Conservation (phyloP, 2,113 vertebrate genomes). For the Lepidothrix coronata region DNA sequence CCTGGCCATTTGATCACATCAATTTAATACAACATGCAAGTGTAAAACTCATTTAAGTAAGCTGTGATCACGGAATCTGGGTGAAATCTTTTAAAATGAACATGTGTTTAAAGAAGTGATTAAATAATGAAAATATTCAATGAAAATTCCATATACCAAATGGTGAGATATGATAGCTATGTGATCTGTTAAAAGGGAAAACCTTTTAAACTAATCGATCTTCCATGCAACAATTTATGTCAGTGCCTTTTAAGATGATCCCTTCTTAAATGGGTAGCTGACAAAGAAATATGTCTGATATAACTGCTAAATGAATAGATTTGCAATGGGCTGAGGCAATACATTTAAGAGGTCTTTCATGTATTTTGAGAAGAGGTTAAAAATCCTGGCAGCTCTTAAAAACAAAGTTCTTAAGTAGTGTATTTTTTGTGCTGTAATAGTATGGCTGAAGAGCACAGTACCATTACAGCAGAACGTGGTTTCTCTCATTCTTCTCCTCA, state of each 20-base stretch:
- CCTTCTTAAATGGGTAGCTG: conserved; percentile 63
- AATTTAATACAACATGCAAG: not conserved
- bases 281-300: conserved; percentile 69
- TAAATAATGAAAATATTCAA: conserved; percentile 56
- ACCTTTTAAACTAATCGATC: conserved; percentile 74
- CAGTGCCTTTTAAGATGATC: conserved; percentile 72
- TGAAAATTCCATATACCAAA: conserved; percentile 51
- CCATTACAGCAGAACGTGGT: not conserved
- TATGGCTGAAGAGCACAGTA: not conserved
- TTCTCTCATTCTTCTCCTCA: not conserved
- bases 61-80: not conserved
- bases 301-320: conserved; percentile 56
- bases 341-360: conserved; percentile 56
- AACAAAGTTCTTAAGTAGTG: conserved; percentile 18
- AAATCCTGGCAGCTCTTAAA: conserved; percentile 48
- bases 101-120: conserved; percentile 46
- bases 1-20: not conserved
- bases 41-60: not conserved
- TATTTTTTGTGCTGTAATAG: not conserved
- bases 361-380: conserved; percentile 50
- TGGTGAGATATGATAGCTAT: conserved; percentile 67
- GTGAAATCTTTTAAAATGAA: conserved; percentile 1
- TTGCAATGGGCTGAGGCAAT: conserved; percentile 41
- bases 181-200: conserved; percentile 74
- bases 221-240: conserved; percentile 65